A percentile compares a stretch with the other conserved stretches of the same genome.
These are phyloP conservation scores for Tachycineta bicolor DNA, from an alignment of 2,113 vertebrate species.

Conservation along the genomic window DNA sequence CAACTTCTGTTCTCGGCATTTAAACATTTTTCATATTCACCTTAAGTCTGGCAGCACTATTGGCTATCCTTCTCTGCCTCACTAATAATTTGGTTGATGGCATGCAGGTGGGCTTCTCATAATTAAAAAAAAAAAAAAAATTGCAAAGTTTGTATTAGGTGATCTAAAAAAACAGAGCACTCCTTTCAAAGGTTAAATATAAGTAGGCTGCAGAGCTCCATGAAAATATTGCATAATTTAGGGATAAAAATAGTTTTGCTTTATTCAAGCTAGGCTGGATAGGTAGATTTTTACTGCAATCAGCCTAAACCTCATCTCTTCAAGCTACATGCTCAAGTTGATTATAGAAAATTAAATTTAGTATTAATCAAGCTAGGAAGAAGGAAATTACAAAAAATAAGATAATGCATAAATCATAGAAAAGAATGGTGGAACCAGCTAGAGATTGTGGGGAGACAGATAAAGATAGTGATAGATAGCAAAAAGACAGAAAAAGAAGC, in stretches of 20 bases:
- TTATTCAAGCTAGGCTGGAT: slow-evolving; percentile 30
- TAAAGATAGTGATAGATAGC: background rate
- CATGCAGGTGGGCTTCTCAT: slow-evolving; percentile 38
- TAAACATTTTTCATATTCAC: slow-evolving; percentile 38
- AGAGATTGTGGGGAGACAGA: background rate
- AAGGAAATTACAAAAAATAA: slow-evolving; percentile 46
- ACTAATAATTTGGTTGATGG: slow-evolving; percentile 44
- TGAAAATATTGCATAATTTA: slow-evolving; percentile 65
- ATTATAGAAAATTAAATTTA: slow-evolving; percentile 69
- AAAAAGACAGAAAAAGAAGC: background rate
- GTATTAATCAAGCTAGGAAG: slow-evolving; percentile 54
- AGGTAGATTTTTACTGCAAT: slow-evolving; percentile 51
- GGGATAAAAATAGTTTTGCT: slow-evolving; percentile 50
- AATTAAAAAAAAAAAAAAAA: too few species aligned
- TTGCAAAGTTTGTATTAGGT: slow-evolving; percentile 53
- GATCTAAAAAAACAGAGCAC: slow-evolving; percentile 25
- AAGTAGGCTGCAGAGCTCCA: slow-evolving; percentile 44
- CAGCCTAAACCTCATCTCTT: slow-evolving; percentile 46
- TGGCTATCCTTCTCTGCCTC: slow-evolving; percentile 31
- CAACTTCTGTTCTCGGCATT: slow-evolving; percentile 18
- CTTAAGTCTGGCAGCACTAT: background rate
- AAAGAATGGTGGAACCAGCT: background rate
- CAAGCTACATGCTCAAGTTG: slow-evolving; percentile 33
- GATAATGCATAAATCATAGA: slow-evolving; percentile 38
- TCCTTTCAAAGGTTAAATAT: slow-evolving; percentile 57